phyloP scores from a whole-genome alignment of 2,113 vertebrate genomes.

The Tenrec ecaudatus region DNA sequence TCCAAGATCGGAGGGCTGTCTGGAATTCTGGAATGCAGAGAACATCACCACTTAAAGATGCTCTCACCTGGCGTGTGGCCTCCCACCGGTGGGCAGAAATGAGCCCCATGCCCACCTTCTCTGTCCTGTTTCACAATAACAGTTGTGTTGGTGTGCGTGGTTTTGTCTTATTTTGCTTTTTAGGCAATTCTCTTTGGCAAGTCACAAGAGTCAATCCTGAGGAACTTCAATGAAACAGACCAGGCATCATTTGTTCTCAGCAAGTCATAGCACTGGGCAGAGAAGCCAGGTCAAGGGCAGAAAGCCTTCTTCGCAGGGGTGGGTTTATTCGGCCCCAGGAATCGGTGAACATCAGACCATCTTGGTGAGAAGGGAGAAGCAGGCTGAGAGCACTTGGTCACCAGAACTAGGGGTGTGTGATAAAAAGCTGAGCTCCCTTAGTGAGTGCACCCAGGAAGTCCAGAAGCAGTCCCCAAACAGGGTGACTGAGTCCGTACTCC shows the following conservation, averaged over 20 bases:
- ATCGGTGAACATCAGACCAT: background rate
- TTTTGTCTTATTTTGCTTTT: background rate
- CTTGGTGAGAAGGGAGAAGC: background rate
- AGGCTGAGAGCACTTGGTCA: background rate
- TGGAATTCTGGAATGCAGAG: background rate
- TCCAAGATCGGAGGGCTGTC: slow-evolving; percentile 5
- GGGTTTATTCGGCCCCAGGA: background rate
- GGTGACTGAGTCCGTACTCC: background rate
- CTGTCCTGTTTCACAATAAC: background rate
- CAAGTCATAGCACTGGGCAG: background rate
- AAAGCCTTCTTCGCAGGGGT: too few relatives aligned
- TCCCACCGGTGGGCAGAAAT: background rate
- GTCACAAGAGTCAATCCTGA: background rate
- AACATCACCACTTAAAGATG: slow-evolving; percentile 48
- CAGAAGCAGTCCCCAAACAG: background rate
- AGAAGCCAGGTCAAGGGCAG: background rate
- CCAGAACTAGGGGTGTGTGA: too few relatives aligned
- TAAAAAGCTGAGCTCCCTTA: background rate
- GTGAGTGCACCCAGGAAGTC: background rate
- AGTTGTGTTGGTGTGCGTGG: background rate
- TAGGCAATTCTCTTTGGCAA: background rate
- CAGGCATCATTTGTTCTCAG: background rate
- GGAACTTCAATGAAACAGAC: background rate
- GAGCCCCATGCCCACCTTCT: background rate
- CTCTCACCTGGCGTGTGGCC: background rate